These are phyloP conservation scores for Stigmatopora argus DNA, from an alignment of 2,113 vertebrate species.

Conservation along the genomic window DNA sequence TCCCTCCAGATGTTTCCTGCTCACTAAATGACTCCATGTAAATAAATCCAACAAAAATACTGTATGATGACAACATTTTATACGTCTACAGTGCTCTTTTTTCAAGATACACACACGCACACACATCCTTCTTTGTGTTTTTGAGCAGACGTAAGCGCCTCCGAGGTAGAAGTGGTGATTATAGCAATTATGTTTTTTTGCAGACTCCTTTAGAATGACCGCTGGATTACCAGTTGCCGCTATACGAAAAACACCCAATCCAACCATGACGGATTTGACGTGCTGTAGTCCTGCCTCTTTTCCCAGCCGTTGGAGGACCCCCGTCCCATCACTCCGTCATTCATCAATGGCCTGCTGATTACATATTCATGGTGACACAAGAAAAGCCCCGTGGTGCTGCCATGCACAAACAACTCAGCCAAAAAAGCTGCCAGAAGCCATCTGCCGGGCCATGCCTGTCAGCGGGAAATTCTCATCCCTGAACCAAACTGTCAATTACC, in stretches of 20 bases:
- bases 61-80: neutral
- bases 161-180: conserved; percentile 60
- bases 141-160: conserved; percentile 42
- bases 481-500: neutral
- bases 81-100: neutral
- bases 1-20: too few relatives aligned
- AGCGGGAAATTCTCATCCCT: neutral
- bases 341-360: conserved; percentile 55
- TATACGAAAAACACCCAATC: conserved; percentile 8
- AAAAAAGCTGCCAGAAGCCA: conserved; percentile 14
- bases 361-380: conserved; percentile 65
- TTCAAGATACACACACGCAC: neutral
- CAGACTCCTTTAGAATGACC: conserved; percentile 54
- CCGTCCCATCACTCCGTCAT: conserved; percentile 35
- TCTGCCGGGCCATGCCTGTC: neutral
- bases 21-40: too few relatives aligned
- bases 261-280: neutral
- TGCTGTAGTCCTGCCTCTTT: neutral
- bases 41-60: too few relatives aligned
- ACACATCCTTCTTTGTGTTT: conserved; percentile 13
- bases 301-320: conserved; percentile 37
- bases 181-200: conserved; percentile 58
- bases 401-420: conserved; percentile 48
- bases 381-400: conserved; percentile 40
- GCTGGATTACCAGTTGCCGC: conserved; percentile 41